phyloP scores from a whole-genome alignment of 23 tunicate genomes.

The Halocynthia aurantium region DNA sequence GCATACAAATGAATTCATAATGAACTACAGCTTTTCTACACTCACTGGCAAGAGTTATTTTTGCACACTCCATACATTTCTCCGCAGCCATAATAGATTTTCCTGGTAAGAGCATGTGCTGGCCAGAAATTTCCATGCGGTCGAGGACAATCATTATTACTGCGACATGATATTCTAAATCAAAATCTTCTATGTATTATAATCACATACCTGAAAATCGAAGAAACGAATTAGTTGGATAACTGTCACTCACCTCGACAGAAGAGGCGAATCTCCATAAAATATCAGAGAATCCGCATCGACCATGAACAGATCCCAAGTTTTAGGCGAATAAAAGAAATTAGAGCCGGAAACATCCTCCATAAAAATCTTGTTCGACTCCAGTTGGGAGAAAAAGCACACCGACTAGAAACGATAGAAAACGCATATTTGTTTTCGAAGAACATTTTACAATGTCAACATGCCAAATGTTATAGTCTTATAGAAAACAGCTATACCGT shows the following conservation, averaged over 20 bases:
- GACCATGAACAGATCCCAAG: conserved; percentile 42
- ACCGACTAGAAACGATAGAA: conserved; percentile 21
- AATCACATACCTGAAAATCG: background rate
- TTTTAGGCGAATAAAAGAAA: conserved; percentile 36
- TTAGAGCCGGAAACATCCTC: conserved; percentile 70
- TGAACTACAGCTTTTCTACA: background rate
- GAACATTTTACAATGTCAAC: background rate
- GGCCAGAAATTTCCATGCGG: conserved; percentile 70
- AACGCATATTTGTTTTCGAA: background rate
- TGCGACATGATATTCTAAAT: conserved; percentile 53
- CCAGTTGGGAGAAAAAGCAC: conserved; percentile 68
- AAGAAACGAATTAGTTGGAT: background rate
- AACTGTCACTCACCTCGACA: conserved; percentile 32
- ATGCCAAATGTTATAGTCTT: too few relatives aligned
- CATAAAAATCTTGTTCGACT: conserved; percentile 47
- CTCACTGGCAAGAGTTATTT: conserved; percentile 44
- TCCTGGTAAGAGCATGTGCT: conserved; percentile 40
- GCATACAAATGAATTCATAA: too few relatives aligned
- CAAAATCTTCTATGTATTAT: background rate
- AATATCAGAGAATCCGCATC: conserved; percentile 71
- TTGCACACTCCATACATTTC: conserved; percentile 37
- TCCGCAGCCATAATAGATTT: conserved; percentile 48
- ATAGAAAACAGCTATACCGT: too few relatives aligned
- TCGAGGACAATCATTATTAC: conserved; percentile 41
- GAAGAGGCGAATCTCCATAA: conserved; percentile 31